Base-by-base conservation (phyloP, 2,797 vertebrate genomes). In the Rachycentron canadum region DNA sequence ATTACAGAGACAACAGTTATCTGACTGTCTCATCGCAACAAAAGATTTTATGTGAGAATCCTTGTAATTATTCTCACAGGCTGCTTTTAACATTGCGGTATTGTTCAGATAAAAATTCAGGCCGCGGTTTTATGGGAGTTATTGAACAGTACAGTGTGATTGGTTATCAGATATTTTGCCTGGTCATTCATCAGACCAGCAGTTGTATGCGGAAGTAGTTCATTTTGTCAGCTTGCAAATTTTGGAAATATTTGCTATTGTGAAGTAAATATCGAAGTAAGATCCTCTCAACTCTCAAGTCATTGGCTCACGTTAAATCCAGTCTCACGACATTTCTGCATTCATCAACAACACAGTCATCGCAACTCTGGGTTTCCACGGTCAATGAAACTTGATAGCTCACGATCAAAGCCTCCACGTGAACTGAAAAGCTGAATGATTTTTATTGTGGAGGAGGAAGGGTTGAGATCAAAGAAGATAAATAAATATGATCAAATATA, bases 1-100 rank as follows among this genome's bases (percentile, higher is more conserved):
- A 81, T 90, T 84, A 81, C 64, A 66, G 73, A 43, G 53, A 63
- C 11, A 8, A 25, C 59, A 57, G 60, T 71, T 64, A 13, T 53
- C 6, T 11, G 26, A 52, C 41, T 47, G 41, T 68, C 67, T 59
- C 60, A 16, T 53, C 1, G 40, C 53, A 78, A 56, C 17, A 26
- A 62, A 25, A 64, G 28, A 55, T 65, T 67, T 73, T 25, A 78
- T 63, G 53, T 52, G 70, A 77, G 61, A 78, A 82, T 80, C 67
- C 53, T 67, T 83, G 36, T 67, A 34, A 74, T 73, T 50, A 65
- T 67, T 73, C 36, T 74, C 53, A 76, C 28, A 57, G 12, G 0
- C 0, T 62, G 23, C 69, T 57, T 62, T 45, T 60, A 53, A 53
- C 50, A 38, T 78, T 59, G 68, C 1, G 3, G 73, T 64, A 49